Evolutionary conservation across 2,888 invertebrate genomes (phyloP).

Genomic region (Cheilosia impressa): DNA sequence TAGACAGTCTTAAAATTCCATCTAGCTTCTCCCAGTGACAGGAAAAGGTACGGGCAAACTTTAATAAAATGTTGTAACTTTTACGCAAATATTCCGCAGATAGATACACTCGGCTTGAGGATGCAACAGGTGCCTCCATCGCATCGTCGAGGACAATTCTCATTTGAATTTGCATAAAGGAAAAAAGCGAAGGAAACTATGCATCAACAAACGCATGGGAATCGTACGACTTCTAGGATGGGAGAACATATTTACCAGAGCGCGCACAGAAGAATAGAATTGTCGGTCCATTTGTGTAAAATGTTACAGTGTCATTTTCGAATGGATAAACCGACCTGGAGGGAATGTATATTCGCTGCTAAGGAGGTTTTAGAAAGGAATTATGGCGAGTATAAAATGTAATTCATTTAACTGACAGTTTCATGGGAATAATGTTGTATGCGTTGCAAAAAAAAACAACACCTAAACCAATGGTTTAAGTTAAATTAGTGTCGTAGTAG

Average conservation of each 20-base stretch:
- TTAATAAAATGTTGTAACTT: background rate
- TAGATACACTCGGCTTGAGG: background rate
- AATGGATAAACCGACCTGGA: background rate
- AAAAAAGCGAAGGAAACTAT: background rate
- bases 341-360: background rate
- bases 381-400: too few species aligned
- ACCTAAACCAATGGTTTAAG: too few species aligned
- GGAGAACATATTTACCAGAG: slow-evolving; percentile 12
- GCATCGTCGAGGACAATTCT: background rate
- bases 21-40: background rate
- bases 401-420: too few species aligned
- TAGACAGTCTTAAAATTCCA: background rate
- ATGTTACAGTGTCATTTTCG: background rate
- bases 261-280: background rate
- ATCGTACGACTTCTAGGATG: slow-evolving; percentile 15
- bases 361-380: background rate
- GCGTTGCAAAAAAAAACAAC: too few species aligned
- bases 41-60: background rate
- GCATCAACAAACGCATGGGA: slow-evolving; percentile 8
- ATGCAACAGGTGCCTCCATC: background rate
- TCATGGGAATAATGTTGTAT: too few species aligned
- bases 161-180: slow-evolving; percentile 6
- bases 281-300: background rate
- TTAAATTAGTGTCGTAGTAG: too few species aligned
- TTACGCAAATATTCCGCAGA: background rate